These are phyloP conservation scores for Mormyrops boulengeri DNA, from an alignment of 2,797 vertebrate species.

Conservation along the genomic window DNA sequence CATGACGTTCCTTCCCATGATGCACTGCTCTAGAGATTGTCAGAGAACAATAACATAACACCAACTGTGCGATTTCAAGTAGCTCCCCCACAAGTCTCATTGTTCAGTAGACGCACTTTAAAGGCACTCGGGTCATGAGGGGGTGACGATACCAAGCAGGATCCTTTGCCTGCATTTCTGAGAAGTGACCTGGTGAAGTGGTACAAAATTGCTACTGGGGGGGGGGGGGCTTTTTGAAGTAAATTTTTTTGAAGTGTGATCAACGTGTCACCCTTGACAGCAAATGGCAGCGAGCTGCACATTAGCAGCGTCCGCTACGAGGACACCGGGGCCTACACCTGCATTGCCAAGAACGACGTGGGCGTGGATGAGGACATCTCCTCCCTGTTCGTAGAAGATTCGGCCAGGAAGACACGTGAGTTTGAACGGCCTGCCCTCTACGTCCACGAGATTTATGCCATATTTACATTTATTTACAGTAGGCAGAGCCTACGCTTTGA, in stretches of 20 bases:
- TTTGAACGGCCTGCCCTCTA: neutral
- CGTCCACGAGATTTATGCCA: neutral
- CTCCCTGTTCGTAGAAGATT: conserved; percentile 92
- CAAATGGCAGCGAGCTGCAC: conserved; percentile 84
- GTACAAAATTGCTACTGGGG: neutral
- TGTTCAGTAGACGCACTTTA: neutral
- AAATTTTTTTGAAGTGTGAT: neutral
- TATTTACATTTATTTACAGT: neutral
- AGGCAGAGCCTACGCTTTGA: neutral
- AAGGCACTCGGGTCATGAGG: neutral
- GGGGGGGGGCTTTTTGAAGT: neutral
- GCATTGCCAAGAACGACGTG: conserved; percentile 94
- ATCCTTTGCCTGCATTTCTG: neutral
- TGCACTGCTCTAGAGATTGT: neutral
- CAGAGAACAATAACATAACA: neutral
- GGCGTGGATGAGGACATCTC: conserved; percentile 97
- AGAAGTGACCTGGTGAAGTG: neutral
- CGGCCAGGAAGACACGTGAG: conserved; percentile 90
- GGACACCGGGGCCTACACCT: conserved; percentile 94
- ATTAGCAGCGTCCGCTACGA: conserved; percentile 88
- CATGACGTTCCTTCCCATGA: conserved; percentile 1
- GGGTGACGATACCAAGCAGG: neutral
- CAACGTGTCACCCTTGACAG: conserved; percentile 47
- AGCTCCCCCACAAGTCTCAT: neutral
- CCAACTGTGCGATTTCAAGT: neutral